Conservation (phyloP, 1,140 invertebrate genomes). For the Acromyrmex charruanus region DNA sequence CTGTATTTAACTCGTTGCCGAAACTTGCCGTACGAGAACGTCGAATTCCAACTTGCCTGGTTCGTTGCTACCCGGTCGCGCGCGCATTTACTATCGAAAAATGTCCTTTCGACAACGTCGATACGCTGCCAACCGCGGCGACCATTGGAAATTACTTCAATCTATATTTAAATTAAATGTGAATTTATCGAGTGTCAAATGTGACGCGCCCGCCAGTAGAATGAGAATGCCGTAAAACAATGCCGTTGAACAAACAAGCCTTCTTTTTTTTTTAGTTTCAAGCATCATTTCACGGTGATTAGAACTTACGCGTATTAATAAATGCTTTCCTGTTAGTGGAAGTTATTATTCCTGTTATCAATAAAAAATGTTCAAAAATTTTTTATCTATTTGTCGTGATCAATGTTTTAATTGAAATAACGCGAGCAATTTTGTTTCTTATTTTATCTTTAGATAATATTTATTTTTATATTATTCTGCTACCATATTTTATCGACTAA, state of each 20-base stretch:
- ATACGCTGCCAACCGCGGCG: background rate
- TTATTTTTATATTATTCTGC: background rate
- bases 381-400: too few relatives aligned
- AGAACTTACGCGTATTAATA: background rate
- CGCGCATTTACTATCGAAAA: constrained; percentile 54
- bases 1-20: constrained; percentile 65
- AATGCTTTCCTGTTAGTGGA: background rate
- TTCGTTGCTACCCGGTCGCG: background rate
- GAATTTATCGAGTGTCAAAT: constrained; percentile 56
- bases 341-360: background rate
- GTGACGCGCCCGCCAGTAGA: background rate
- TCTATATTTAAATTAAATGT: constrained; percentile 62
- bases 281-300: background rate
- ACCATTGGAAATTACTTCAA: constrained; percentile 44
- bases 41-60: constrained; percentile 70
- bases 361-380: constrained; percentile 7
- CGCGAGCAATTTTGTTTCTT: background rate
- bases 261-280: background rate
- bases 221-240: background rate
- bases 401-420: background rate
- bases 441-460: background rate
- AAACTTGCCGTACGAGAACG: constrained; percentile 54
- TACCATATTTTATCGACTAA: background rate
- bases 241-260: background rate
- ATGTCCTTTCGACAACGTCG: constrained; percentile 20